These are phyloP conservation scores for Drosophila arawakana DNA, from an alignment of 1,140 invertebrate species.

Conservation along the genomic window DNA sequence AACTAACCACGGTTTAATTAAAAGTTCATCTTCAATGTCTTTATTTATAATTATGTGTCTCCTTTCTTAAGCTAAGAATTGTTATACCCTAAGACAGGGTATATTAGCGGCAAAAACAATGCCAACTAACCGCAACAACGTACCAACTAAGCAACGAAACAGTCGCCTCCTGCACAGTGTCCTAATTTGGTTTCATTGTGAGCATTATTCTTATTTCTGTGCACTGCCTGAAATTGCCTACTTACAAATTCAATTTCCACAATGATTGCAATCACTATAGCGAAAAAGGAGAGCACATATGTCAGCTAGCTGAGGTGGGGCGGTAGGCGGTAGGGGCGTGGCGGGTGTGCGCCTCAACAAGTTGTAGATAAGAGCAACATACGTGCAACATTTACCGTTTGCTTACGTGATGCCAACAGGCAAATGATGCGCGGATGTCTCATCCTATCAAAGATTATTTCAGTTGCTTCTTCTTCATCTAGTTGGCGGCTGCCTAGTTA, in stretches of 20 bases:
- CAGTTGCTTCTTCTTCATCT: constrained; percentile 3
- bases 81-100: neutral
- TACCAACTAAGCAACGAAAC: neutral
- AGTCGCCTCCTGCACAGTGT: constrained; percentile 21
- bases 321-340: neutral
- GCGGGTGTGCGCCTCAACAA: constrained; percentile 31
- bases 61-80: neutral
- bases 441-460: neutral
- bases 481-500: constrained; percentile 41
- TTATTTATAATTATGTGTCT: neutral
- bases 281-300: constrained; percentile 38
- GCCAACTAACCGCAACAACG: constrained; percentile 22
- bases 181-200: constrained; percentile 70
- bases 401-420: constrained; percentile 65
- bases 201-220: constrained; percentile 70
- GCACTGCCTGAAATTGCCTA: constrained; percentile 67
- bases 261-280: constrained; percentile 72
- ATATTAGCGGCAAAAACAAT: neutral
- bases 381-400: constrained; percentile 72
- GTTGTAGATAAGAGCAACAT: constrained; percentile 42
- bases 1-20: no score
- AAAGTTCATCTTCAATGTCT: no score
- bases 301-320: constrained; percentile 27
- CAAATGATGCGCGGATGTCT: constrained; percentile 42
- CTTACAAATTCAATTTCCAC: constrained; percentile 79